Conservation (phyloP, 23 tunicate genomes). For the Diplosoma virens region DNA sequence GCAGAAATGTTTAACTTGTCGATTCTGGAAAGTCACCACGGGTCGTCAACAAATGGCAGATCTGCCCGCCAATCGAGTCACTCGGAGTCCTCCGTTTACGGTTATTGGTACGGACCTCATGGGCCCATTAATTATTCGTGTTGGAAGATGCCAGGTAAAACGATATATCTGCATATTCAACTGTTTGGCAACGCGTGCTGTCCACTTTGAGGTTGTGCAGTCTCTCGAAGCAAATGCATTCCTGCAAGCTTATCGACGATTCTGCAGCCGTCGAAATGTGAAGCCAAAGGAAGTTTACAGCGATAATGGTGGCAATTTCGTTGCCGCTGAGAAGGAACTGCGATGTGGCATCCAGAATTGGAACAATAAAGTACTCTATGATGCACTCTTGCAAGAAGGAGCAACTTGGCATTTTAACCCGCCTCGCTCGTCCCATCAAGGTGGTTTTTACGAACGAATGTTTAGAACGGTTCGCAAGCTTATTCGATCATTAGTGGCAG, state of each 20-base stretch:
- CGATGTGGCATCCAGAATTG: too few relatives aligned
- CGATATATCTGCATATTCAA: not conserved
- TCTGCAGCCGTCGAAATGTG: not conserved
- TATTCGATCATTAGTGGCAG: too few relatives aligned
- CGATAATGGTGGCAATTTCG: not conserved
- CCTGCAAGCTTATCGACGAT: not conserved
- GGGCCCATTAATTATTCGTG: not conserved
- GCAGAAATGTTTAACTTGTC: not conserved
- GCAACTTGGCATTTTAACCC: too few relatives aligned
- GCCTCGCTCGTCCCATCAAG: too few relatives aligned
- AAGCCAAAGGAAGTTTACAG: not conserved
- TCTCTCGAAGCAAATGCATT: not conserved
- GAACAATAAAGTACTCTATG: too few relatives aligned
- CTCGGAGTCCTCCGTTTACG: not conserved
- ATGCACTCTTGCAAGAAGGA: too few relatives aligned
- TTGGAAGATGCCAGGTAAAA: not conserved
- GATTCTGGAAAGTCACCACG: not conserved
- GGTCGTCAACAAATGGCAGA: not conserved
- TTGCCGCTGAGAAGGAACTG: not conserved
- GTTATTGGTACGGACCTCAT: conserved; percentile 2
- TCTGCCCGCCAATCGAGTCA: not conserved
- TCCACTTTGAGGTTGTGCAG: not conserved
- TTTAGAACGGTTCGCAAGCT: too few relatives aligned
- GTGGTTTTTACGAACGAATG: too few relatives aligned
- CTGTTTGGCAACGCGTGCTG: not conserved